These are phyloP conservation scores for Tinea trinotella DNA, from an alignment of 2,888 invertebrate genomes.

Conservation along the genomic window DNA sequence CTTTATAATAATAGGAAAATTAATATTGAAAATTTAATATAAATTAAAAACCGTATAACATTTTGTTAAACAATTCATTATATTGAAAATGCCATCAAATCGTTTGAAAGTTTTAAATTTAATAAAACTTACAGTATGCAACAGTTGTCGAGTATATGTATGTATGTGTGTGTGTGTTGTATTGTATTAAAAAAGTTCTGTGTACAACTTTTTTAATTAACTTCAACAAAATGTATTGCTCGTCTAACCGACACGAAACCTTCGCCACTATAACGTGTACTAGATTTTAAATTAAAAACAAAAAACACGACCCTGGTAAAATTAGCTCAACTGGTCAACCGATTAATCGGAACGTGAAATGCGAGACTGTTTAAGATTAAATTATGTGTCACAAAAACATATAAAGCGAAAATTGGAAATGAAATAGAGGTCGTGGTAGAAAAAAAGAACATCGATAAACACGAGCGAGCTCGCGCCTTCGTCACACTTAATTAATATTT, in stretches of 20 bases:
- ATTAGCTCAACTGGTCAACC: slow-evolving; percentile 64
- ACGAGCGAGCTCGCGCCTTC: slow-evolving; percentile 36
- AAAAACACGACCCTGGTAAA: slow-evolving; percentile 40
- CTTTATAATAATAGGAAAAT: no score
- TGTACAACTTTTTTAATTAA: slow-evolving; percentile 18
- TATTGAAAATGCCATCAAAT: slow-evolving; percentile 1
- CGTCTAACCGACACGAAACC: slow-evolving; percentile 16
- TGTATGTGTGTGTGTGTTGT: slow-evolving; percentile 8
- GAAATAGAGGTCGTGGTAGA: slow-evolving; percentile 39
- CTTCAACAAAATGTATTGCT: slow-evolving; percentile 18
- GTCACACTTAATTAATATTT: slow-evolving; percentile 60
- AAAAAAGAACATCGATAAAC: slow-evolving; percentile 50
- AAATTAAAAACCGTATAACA: no score
- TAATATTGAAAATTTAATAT: no score
- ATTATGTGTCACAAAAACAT: slow-evolving; percentile 16
- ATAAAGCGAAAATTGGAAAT: slow-evolving; percentile 15
- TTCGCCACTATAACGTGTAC: slow-evolving; percentile 1
- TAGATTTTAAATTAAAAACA: slow-evolving; percentile 10
- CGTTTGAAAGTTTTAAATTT: slow-evolving; percentile 12
- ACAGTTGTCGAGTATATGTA: slow-evolving; percentile 14
- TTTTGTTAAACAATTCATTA: background rate
- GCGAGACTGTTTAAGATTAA: slow-evolving; percentile 29
- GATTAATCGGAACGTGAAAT: slow-evolving; percentile 66
- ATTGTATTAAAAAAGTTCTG: slow-evolving; percentile 17
- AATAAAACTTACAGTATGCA: slow-evolving; percentile 13